A percentile compares a stretch with the other conserved stretches of the same genome.
Evolutionary conservation across 1,140 invertebrate species (phyloP).

Genomic region (Camponotus floridanus): DNA sequence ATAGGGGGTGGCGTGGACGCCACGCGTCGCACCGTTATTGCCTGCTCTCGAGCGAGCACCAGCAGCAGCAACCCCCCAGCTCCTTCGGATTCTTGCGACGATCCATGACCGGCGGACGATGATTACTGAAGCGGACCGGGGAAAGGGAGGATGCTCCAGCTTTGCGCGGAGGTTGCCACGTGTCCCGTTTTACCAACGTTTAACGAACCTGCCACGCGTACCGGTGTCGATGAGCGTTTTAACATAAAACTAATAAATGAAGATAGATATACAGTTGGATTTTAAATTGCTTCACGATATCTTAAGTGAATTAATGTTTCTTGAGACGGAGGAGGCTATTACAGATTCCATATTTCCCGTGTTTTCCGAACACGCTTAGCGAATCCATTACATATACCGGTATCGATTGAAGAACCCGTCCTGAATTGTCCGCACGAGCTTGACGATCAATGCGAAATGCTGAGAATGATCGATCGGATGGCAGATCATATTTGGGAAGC

Average conservation of each 20-base stretch:
- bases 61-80: conserved; percentile 28
- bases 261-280: neutral
- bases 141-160: neutral
- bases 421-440: conserved; percentile 31
- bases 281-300: neutral
- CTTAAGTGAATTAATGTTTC: neutral
- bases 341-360: neutral
- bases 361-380: neutral
- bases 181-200: conserved; percentile 57
- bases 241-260: neutral
- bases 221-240: neutral
- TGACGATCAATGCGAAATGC: neutral
- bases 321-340: neutral
- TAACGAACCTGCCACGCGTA: conserved; percentile 52
- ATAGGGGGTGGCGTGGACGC: conserved; percentile 72
- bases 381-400: neutral
- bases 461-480: conserved; percentile 51
- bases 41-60: conserved; percentile 67
- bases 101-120: conserved; percentile 30
- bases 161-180: conserved; percentile 52
- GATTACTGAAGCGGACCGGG: conserved; percentile 32
- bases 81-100: conserved; percentile 50
- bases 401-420: neutral
- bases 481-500: conserved; percentile 11
- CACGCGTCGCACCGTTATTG: conserved; percentile 81